Base-by-base conservation (phyloP, 2,113 vertebrate species). In the Tamias sibiricus region DNA sequence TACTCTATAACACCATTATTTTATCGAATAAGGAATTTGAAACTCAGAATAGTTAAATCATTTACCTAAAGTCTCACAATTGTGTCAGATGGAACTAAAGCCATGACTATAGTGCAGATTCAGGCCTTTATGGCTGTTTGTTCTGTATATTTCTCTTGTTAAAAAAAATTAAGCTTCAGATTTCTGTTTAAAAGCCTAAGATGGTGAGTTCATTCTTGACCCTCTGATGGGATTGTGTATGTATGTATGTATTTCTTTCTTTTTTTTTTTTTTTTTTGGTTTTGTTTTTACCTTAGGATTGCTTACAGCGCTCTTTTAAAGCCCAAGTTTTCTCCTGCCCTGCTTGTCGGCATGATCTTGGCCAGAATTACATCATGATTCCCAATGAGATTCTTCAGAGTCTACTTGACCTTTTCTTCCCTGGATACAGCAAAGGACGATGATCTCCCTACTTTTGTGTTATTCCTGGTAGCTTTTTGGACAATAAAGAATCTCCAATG, bases 351-450 rank as follows among this genome's bases (percentile, higher is more conserved):
- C 99, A 99, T 69, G 99, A 99, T 98, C 98, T 99, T 98, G 99
- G 99, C 88, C 99, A 99, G 97, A 99, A 99, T 97, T 99, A 99
- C 98, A 91, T 97, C 98, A 99, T 99, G 99, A 98, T 98, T 98
- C 99, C 99, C 96, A 99, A 99, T 98, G 99, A 99, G 98, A 98
- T 98, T 94, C 99, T 99, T 54, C 99, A 99, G 99, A 98, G 98
- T 93, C 99, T 99, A 82, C 99, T 99, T 88, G 99, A 99, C 98
- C 99, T 99, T 98, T 99, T 99, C 99, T 99, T 99, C 97, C 99
- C 99, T 68, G 99, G 99, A 96, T 99, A 99, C 98, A 99, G 99
- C 98, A 99, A 99, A 98, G 99, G 99, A 97, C 99, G 99, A 99
- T 99, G 99, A 99, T 99, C 82, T 86, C 94, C 93, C 98, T 91